phyloP scores from a whole-genome alignment of 1,140 invertebrate species.

The Argopecten irradians region DNA sequence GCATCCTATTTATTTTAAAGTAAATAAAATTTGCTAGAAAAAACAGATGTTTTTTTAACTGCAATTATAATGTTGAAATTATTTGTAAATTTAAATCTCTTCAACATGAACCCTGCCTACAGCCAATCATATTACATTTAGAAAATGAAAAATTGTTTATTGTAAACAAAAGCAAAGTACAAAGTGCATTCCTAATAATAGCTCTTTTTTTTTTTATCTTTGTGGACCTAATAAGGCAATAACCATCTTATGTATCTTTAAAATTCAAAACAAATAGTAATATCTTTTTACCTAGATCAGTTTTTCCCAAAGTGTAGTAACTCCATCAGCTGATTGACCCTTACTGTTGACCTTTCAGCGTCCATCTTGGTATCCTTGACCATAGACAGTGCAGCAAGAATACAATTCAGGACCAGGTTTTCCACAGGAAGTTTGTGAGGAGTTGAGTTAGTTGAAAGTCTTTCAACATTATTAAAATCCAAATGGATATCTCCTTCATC shows the following conservation, averaged over 20 bases:
- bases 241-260: too few relatives aligned
- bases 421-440: constrained; percentile 12
- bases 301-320: constrained; percentile 41
- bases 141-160: too few relatives aligned
- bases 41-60: too few relatives aligned
- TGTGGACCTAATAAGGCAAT: too few relatives aligned
- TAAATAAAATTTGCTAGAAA: constrained; percentile 20
- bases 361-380: constrained; percentile 56
- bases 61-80: too few relatives aligned
- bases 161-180: too few relatives aligned
- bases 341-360: constrained; percentile 51
- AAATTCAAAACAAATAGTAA: background rate
- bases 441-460: background rate
- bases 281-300: constrained; percentile 32
- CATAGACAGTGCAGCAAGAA: constrained; percentile 60
- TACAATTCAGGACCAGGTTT: constrained; percentile 36
- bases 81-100: too few relatives aligned
- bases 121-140: too few relatives aligned
- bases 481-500: constrained; percentile 58
- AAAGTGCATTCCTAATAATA: too few relatives aligned
- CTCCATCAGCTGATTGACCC: constrained; percentile 57
- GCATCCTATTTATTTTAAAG: too few relatives aligned
- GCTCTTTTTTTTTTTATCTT: too few relatives aligned
- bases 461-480: constrained; percentile 43
- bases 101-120: too few relatives aligned